Conservation (phyloP, 2,888 invertebrate species). For the Melitaea athalia region DNA sequence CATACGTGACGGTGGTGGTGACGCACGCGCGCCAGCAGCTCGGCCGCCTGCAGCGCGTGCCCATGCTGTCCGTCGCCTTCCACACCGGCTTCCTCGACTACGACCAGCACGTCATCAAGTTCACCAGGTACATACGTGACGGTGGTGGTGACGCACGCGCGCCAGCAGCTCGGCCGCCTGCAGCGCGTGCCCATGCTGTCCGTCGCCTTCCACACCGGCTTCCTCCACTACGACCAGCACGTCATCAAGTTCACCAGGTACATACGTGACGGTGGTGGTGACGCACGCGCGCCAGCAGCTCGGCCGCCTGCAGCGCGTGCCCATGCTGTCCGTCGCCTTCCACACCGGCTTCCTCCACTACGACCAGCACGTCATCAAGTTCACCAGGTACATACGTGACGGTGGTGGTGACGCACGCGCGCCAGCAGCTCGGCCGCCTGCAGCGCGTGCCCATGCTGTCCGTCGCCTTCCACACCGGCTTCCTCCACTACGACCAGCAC, state of each 20-base stretch:
- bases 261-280: conserved; percentile 88
- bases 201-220: conserved; percentile 95
- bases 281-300: conserved; percentile 95
- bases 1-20: conserved; percentile 88
- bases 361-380: conserved; percentile 88
- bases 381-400: conserved; percentile 76
- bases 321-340: conserved; percentile 93
- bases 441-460: conserved; percentile 93
- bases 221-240: conserved; percentile 88
- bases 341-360: conserved; percentile 93
- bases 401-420: conserved; percentile 90
- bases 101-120: conserved; percentile 88
- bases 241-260: conserved; percentile 87
- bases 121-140: conserved; percentile 87
- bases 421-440: conserved; percentile 91
- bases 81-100: conserved; percentile 93
- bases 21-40: conserved; percentile 95
- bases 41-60: conserved; percentile 90
- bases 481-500: conserved; percentile 88
- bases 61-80: conserved; percentile 93
- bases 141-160: conserved; percentile 90
- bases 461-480: conserved; percentile 95
- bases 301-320: conserved; percentile 90
- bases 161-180: conserved; percentile 91
- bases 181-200: conserved; percentile 93